These are phyloP conservation scores for Montipora sp. DNA, from an alignment of 64 coral and sea anemone genomes.

Conservation along the genomic window DNA sequence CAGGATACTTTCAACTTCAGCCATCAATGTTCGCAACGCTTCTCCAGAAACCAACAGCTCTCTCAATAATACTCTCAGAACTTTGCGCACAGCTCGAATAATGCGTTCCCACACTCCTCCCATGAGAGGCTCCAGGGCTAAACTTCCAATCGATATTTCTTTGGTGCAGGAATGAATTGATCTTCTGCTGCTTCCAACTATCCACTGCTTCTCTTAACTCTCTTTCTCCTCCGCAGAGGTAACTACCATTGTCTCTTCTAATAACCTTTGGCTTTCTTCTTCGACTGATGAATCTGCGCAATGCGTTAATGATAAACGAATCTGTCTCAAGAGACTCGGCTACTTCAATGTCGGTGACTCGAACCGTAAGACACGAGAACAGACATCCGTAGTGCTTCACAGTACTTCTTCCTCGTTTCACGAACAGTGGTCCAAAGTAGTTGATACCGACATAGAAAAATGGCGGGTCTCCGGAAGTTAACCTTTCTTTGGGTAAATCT, in stretches of 20 bases:
- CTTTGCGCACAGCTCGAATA: conserved; percentile 57
- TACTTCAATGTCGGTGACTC: conserved; percentile 21
- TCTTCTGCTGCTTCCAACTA: background rate
- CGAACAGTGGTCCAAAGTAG: conserved; percentile 52
- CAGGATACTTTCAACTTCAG: conserved; percentile 22
- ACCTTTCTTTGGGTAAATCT: conserved; percentile 45
- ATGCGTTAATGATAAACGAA: background rate
- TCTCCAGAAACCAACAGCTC: conserved; percentile 12
- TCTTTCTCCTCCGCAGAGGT: background rate
- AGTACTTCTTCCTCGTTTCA: conserved; percentile 46
- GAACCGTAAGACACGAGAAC: background rate
- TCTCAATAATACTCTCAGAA: conserved; percentile 10
- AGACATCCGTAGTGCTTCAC: conserved; percentile 47
- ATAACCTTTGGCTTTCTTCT: conserved; percentile 23
- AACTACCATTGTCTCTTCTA: background rate
- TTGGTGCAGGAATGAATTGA: background rate
- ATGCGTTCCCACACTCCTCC: conserved; percentile 65
- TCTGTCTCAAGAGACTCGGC: conserved; percentile 15
- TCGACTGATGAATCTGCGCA: conserved; percentile 12
- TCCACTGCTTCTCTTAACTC: background rate
- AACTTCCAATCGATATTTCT: conserved; percentile 21
- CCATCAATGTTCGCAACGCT: background rate
- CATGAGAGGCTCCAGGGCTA: conserved; percentile 30
- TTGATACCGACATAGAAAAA: background rate
- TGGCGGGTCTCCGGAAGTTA: conserved; percentile 28